Evolutionary conservation across 2,113 vertebrate genomes (phyloP).

Genomic region (Ammospiza caudacuta): DNA sequence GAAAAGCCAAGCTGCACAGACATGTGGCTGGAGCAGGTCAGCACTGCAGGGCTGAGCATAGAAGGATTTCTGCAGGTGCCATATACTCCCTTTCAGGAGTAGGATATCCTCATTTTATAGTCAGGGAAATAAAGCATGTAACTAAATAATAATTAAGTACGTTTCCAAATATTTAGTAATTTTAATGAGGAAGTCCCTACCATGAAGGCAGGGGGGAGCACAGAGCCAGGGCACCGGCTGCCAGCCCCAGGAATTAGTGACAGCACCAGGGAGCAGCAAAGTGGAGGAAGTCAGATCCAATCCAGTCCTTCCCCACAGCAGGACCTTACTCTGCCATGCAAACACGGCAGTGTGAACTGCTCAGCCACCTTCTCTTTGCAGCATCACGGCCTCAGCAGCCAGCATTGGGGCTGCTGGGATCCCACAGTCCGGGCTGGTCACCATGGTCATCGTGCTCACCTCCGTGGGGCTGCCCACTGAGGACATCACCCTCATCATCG

Average conservation of each 20-base stretch:
- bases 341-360: rapidly evolving
- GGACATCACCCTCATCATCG: slow-evolving; percentile 87
- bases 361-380: slow-evolving; percentile 43
- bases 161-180: background rate
- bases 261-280: background rate
- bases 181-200: background rate
- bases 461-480: slow-evolving; percentile 87
- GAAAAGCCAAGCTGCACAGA: background rate
- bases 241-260: background rate
- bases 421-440: slow-evolving; percentile 87
- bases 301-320: background rate
- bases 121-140: background rate
- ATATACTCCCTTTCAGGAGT: background rate
- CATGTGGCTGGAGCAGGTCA: background rate
- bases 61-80: background rate
- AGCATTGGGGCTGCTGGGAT: slow-evolving; percentile 90
- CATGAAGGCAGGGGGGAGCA: background rate
- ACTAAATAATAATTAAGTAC: background rate
- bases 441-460: slow-evolving; percentile 90
- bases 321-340: background rate
- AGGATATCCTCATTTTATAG: background rate
- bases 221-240: background rate
- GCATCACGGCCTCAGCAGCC: slow-evolving; percentile 95
- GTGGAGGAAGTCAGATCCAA: background rate
- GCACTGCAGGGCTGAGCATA: background rate